Evolutionary conservation across 2,113 vertebrate genomes (phyloP).

Genomic region (Stercorarius parasiticus): DNA sequence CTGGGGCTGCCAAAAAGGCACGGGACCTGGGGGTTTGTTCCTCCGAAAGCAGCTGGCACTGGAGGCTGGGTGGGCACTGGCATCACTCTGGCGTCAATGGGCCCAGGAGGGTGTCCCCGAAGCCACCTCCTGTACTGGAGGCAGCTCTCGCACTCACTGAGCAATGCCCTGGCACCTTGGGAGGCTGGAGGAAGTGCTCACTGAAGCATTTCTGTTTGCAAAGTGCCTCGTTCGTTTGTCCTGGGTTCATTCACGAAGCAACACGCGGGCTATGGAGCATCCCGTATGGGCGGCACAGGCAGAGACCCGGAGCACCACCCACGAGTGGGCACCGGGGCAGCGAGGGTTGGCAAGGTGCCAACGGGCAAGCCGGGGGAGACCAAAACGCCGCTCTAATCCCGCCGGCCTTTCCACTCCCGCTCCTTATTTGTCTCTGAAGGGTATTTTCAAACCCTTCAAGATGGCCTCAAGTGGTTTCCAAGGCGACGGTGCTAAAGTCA

Average conservation of each 20-base stretch:
- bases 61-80: background rate
- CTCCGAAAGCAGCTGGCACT: background rate
- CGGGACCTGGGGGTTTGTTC: background rate
- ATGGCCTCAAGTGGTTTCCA: conserved; percentile 76
- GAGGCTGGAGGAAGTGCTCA: background rate
- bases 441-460: conserved; percentile 69
- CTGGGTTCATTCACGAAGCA: background rate
- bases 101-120: background rate
- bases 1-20: fast-evolving
- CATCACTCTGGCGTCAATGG: fast-evolving
- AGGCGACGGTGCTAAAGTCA: conserved; percentile 69
- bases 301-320: background rate
- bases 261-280: background rate
- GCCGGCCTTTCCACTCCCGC: conserved; percentile 1
- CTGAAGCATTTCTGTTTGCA: fast-evolving
- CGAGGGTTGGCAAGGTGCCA: fast-evolving
- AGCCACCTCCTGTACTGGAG: background rate
- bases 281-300: fast-evolving
- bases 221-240: background rate
- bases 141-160: background rate
- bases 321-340: fast-evolving
- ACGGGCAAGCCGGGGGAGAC: background rate
- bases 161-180: background rate
- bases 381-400: background rate
- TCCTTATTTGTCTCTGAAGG: conserved; percentile 76